Conservation (phyloP, 2,888 invertebrate genomes). For the Agriopis aurantiaria region DNA sequence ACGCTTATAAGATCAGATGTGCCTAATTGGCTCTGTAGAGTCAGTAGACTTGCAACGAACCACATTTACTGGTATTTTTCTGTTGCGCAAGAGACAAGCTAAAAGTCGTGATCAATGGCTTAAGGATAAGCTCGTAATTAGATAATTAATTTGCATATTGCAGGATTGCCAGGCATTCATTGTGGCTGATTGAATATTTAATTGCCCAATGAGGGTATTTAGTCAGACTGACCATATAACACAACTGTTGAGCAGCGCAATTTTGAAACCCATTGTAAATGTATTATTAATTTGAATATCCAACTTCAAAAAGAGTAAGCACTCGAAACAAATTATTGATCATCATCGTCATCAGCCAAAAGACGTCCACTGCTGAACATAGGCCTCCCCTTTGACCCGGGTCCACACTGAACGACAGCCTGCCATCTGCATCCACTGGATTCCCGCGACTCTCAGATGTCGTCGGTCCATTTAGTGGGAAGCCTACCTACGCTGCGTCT, state of each 20-base stretch:
- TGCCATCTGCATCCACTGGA: no score
- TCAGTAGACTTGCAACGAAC: conserved; percentile 51
- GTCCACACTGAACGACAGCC: no score
- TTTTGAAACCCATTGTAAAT: no score
- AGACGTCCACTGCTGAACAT: no score
- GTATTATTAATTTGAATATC: no score
- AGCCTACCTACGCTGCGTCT: no score
- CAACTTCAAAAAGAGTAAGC: no score
- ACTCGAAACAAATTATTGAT: no score
- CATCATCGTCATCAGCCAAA: no score
- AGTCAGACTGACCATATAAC: neutral
- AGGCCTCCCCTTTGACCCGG: no score
- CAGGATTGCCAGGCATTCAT: conserved; percentile 53
- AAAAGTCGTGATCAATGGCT: conserved; percentile 79
- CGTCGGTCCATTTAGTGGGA: no score
- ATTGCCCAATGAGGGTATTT: conserved; percentile 40
- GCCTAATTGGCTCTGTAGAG: conserved; percentile 46
- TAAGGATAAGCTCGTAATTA: conserved; percentile 79
- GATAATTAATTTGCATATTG: conserved; percentile 76
- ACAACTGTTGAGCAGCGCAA: neutral
- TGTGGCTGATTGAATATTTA: conserved; percentile 39
- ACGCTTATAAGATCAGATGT: neutral
- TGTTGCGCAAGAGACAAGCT: conserved; percentile 69
- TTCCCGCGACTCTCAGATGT: no score
- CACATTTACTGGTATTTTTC: conserved; percentile 68